Evolutionary conservation across 2,113 vertebrate genomes (phyloP).

Genomic region (Dunckerocampus dactyliophorus): DNA sequence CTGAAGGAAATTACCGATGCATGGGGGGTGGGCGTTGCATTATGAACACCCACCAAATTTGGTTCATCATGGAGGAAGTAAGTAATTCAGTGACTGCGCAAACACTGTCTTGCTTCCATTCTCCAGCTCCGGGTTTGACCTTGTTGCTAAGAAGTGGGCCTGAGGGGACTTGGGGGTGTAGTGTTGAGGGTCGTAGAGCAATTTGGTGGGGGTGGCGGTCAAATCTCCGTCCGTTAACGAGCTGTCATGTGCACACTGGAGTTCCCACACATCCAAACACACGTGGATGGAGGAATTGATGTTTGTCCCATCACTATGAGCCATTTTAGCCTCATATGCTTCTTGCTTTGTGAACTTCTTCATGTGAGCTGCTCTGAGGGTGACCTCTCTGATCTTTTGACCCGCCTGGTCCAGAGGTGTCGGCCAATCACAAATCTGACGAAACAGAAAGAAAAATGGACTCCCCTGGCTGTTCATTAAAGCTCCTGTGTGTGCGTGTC

Average conservation of each 20-base stretch:
- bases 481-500: conserved; percentile 38
- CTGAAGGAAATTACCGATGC: no score
- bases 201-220: conserved; percentile 46
- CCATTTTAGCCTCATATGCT: background rate
- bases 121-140: conserved; percentile 49
- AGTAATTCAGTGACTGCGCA: no score
- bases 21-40: no score
- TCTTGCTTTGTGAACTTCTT: background rate
- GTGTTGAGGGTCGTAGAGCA: background rate
- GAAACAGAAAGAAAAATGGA: conserved; percentile 62
- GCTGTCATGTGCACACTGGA: conserved; percentile 64
- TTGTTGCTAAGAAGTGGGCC: conserved; percentile 51
- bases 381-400: conserved; percentile 48
- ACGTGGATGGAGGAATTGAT: conserved; percentile 4
- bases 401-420: conserved; percentile 52
- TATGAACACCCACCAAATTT: no score
- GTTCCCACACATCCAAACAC: conserved; percentile 54
- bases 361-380: conserved; percentile 19
- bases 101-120: conserved; percentile 3
- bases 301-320: conserved; percentile 2
- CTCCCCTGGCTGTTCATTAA: conserved; percentile 70
- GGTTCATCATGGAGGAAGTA: no score
- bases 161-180: conserved; percentile 13
- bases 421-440: conserved; percentile 59
- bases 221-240: conserved; percentile 56